Evolutionary conservation across 1,140 invertebrate genomes (phyloP).

Genomic region (Varroa destructor): DNA sequence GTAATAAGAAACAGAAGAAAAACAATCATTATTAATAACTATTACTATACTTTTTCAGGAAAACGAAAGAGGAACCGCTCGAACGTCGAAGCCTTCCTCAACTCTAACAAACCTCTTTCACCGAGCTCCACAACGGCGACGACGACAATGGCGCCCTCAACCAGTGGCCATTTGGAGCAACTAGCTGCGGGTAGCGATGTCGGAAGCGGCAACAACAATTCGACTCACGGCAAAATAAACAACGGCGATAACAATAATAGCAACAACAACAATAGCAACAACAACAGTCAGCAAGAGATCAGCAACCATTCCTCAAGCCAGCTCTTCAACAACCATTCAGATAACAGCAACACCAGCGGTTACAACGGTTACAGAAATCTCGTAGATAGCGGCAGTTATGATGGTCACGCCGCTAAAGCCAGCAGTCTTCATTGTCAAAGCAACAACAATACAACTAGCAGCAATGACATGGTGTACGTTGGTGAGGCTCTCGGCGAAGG

Average conservation of each 20-base stretch:
- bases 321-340: neutral
- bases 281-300: neutral
- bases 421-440: neutral
- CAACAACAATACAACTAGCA: neutral
- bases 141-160: slow-evolving; percentile 38
- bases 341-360: slow-evolving; percentile 3
- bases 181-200: neutral
- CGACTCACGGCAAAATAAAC: neutral
- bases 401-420: too few relatives aligned
- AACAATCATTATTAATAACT: slow-evolving; percentile 37
- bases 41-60: slow-evolving; percentile 43
- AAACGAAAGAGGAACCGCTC: slow-evolving; percentile 48
- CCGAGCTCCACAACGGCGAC: slow-evolving; percentile 42
- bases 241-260: slow-evolving; percentile 5
- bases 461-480: neutral
- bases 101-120: slow-evolving; percentile 33
- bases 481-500: too few relatives aligned
- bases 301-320: neutral
- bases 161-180: slow-evolving; percentile 7
- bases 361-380: too few relatives aligned
- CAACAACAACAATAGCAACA: neutral
- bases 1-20: too few relatives aligned
- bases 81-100: slow-evolving; percentile 42
- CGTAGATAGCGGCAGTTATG: too few relatives aligned
- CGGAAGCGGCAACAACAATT: slow-evolving; percentile 7